These are phyloP conservation scores for Pongo pygmaeus DNA, from an alignment of 2,113 vertebrate species.

Conservation along the genomic window DNA sequence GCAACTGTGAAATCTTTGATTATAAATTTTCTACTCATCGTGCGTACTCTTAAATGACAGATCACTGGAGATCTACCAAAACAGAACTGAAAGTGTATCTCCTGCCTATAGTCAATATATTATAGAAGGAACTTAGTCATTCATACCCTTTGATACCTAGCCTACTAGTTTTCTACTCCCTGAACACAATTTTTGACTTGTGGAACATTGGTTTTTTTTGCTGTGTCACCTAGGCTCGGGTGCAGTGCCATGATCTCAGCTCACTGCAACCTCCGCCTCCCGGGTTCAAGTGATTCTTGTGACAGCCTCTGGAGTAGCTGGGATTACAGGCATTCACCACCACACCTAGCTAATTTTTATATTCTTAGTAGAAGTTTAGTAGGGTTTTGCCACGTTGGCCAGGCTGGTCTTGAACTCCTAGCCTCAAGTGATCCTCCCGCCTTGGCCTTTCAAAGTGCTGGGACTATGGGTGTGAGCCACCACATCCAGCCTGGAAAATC, in stretches of 20 bases:
- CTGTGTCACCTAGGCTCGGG: background rate
- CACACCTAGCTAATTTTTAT: no score
- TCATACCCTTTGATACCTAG: background rate
- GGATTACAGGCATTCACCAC: no score
- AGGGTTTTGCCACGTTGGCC: no score
- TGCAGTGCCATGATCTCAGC: background rate
- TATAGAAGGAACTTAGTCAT: background rate
- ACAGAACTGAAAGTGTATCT: background rate
- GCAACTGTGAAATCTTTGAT: background rate
- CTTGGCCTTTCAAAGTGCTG: background rate
- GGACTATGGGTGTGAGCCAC: no score
- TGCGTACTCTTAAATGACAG: background rate
- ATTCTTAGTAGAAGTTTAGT: no score
- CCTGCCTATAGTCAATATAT: background rate
- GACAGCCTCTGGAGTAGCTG: no score
- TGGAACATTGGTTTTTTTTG: no score
- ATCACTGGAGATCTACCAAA: background rate
- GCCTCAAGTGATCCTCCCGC: background rate
- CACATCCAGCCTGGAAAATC: background rate
- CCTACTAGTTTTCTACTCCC: background rate
- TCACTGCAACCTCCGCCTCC: background rate
- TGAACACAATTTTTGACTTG: background rate
- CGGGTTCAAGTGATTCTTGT: background rate
- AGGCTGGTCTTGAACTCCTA: no score
- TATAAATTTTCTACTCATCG: background rate